Evolutionary conservation across 2,888 invertebrate genomes (phyloP).

Genomic region (Sinopyrophorus schimmeli): DNA sequence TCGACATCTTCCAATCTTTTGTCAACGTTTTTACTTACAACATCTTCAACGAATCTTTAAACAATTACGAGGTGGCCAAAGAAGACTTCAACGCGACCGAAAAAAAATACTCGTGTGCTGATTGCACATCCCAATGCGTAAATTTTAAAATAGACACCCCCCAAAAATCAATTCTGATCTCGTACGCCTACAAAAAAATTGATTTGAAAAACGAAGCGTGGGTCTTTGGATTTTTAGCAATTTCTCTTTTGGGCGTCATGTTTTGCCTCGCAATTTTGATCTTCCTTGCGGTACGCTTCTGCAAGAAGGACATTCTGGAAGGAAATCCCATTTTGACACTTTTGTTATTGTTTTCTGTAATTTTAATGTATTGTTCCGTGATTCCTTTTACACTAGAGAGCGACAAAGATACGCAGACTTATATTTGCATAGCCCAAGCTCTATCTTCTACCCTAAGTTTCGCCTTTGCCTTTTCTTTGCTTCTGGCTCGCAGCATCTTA

Average conservation of each 20-base stretch:
- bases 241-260: conserved; percentile 67
- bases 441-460: conserved; percentile 64
- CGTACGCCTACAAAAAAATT: conserved; percentile 25
- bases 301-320: conserved; percentile 66
- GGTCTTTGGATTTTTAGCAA: conserved; percentile 66
- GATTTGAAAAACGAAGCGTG: conserved; percentile 55
- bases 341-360: conserved; percentile 55
- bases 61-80: conserved; percentile 24
- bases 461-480: conserved; percentile 65
- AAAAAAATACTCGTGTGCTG: conserved; percentile 20
- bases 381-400: conserved; percentile 58
- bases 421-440: conserved; percentile 62
- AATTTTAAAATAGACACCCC: conserved; percentile 37
- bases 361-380: conserved; percentile 58
- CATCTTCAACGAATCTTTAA: conserved; percentile 47
- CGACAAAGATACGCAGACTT: conserved; percentile 38
- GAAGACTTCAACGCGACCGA: not conserved
- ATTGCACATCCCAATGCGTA: conserved; percentile 36
- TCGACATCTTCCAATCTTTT: conserved; percentile 39
- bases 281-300: conserved; percentile 67
- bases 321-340: conserved; percentile 66
- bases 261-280: conserved; percentile 67
- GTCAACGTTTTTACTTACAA: conserved; percentile 46
- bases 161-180: conserved; percentile 23
- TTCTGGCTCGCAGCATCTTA: conserved; percentile 67